Evolutionary conservation across 2,113 vertebrate species (phyloP).

Genomic region (Herpetotheres cachinnans): DNA sequence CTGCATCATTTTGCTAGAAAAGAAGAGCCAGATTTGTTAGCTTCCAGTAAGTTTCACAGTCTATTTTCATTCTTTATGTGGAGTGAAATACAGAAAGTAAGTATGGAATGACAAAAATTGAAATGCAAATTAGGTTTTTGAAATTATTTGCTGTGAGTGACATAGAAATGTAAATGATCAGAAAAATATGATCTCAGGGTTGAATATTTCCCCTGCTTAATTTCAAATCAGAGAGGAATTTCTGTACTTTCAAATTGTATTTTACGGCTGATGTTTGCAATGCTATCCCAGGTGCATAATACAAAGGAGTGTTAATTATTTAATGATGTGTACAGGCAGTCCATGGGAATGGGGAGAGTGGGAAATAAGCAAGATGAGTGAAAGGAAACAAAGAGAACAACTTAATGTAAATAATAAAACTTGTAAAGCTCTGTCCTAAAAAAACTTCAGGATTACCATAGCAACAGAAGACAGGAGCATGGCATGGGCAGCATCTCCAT

Average conservation of each 20-base stretch:
- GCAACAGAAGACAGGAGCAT: background rate
- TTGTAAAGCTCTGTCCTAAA: background rate
- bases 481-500: background rate
- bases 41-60: slow-evolving; percentile 30
- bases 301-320: slow-evolving; percentile 37
- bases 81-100: slow-evolving; percentile 4
- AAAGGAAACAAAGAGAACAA: background rate
- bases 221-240: slow-evolving; percentile 9
- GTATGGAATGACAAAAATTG: slow-evolving; percentile 4
- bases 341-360: background rate
- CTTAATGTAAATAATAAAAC: background rate
- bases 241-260: background rate
- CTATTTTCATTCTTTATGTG: slow-evolving; percentile 31
- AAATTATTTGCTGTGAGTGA: background rate
- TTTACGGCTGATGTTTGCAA: background rate
- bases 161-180: slow-evolving; percentile 8
- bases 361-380: background rate
- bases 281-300: background rate
- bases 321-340: background rate
- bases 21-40: slow-evolving; percentile 27
- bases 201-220: background rate
- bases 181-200: background rate
- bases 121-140: slow-evolving; percentile 24
- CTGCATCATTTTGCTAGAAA: slow-evolving; percentile 26
- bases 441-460: background rate